Conservation (phyloP, 1,140 invertebrate genomes). For the Daktulosphaira vitifoliae region DNA sequence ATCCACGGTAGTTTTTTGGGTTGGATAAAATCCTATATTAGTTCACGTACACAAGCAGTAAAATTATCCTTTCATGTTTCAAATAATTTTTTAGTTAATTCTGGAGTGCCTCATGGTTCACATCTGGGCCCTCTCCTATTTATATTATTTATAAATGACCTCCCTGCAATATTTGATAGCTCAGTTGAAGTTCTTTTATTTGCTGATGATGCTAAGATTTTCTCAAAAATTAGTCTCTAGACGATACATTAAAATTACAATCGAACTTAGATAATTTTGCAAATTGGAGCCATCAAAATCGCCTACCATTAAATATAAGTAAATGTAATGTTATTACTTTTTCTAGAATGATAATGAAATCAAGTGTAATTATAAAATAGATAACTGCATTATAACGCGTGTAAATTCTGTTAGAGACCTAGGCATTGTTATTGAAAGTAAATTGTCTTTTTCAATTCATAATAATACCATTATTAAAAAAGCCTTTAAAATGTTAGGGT, state of each 20-base stretch:
- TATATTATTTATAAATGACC: background rate
- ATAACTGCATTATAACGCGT: background rate
- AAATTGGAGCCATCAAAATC: background rate
- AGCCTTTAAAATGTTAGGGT: too few relatives aligned
- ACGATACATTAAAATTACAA: background rate
- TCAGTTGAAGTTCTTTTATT: background rate
- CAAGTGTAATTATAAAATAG: background rate
- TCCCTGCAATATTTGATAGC: background rate
- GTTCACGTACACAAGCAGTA: background rate
- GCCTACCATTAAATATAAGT: background rate
- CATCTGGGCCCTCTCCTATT: background rate
- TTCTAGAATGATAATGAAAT: background rate
- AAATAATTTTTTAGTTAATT: background rate
- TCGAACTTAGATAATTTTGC: background rate
- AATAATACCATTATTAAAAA: too few relatives aligned
- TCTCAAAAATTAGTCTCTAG: background rate
- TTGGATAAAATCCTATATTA: background rate
- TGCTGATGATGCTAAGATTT: background rate
- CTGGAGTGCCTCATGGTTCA: background rate
- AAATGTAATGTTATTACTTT: background rate
- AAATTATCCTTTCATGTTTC: background rate
- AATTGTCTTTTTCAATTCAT: too few relatives aligned
- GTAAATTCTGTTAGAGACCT: background rate
- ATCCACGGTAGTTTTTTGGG: background rate
- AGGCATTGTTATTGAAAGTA: background rate